Conservation (phyloP, 2,888 invertebrate species). For the Pandemis corylana region DNA sequence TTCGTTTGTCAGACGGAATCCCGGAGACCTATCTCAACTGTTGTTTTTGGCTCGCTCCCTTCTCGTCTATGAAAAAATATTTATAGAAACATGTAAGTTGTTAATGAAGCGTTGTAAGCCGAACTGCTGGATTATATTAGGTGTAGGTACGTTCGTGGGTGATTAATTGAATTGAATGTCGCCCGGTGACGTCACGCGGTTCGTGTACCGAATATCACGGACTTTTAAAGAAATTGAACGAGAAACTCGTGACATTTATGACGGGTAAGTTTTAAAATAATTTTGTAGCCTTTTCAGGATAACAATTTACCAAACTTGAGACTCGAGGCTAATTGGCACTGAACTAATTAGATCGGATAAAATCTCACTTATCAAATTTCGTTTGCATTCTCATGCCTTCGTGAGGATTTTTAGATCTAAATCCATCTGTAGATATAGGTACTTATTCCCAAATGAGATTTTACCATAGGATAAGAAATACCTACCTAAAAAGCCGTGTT, state of each 20-base stretch:
- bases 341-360: not conserved
- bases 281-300: not conserved
- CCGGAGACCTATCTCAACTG: conserved; percentile 40
- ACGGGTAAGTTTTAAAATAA: not conserved
- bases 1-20: conserved; percentile 11
- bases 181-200: conserved; percentile 66
- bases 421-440: too few relatives aligned
- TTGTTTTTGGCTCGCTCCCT: conserved; percentile 35
- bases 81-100: conserved; percentile 55
- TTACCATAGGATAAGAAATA: too few relatives aligned
- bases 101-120: conserved; percentile 55
- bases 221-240: conserved; percentile 23
- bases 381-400: too few relatives aligned
- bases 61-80: conserved; percentile 45
- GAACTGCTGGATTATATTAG: conserved; percentile 51
- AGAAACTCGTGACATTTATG: conserved; percentile 9
- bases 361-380: too few relatives aligned
- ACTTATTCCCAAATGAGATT: too few relatives aligned
- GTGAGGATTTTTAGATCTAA: too few relatives aligned
- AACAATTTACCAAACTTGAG: not conserved
- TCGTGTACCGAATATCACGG: conserved; percentile 33
- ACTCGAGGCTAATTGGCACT: not conserved
- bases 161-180: conserved; percentile 76
- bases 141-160: conserved; percentile 50
- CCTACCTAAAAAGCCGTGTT: too few relatives aligned